Conservation (phyloP, 2,113 vertebrate species). For the Sclerurus mexicanus region DNA sequence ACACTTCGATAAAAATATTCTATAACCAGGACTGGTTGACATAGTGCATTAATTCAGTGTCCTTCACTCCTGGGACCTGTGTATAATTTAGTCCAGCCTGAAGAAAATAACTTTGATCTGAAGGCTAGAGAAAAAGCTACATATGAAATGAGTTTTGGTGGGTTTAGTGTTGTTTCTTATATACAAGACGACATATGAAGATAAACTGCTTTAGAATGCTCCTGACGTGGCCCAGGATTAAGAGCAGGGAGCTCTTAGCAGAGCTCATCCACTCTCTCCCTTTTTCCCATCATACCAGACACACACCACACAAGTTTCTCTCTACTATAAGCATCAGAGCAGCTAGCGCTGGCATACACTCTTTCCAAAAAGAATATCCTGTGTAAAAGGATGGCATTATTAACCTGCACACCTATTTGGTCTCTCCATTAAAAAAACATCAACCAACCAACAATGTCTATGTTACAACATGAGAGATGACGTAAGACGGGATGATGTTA, state of each 20-base stretch:
- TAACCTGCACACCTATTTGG: not conserved
- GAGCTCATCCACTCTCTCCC: not conserved
- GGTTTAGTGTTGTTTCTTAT: conserved; percentile 74
- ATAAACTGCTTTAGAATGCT: conserved; percentile 74
- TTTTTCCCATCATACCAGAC: not conserved
- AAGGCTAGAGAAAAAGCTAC: conserved; percentile 77
- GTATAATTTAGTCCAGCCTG: conserved; percentile 82
- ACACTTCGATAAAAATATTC: conserved; percentile 75
- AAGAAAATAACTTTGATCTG: conserved; percentile 85
- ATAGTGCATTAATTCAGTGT: conserved; percentile 83
- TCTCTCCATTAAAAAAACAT: not conserved
- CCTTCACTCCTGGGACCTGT: conserved; percentile 82
- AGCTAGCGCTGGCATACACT: not conserved
- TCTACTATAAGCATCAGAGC: not conserved
- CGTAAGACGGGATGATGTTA: not conserved
- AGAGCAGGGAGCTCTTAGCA: conserved; percentile 53
- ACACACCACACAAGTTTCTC: not conserved
- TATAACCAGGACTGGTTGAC: conserved; percentile 76
- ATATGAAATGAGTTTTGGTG: conserved; percentile 80
- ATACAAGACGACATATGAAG: conserved; percentile 67
- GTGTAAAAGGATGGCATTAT: not conserved
- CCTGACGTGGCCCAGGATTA: conserved; percentile 56
- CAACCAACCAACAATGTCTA: not conserved
- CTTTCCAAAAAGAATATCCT: conserved; percentile 7
- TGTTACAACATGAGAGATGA: not conserved